phyloP scores from a whole-genome alignment of 2,888 invertebrate genomes.

The Villa cingulata region DNA sequence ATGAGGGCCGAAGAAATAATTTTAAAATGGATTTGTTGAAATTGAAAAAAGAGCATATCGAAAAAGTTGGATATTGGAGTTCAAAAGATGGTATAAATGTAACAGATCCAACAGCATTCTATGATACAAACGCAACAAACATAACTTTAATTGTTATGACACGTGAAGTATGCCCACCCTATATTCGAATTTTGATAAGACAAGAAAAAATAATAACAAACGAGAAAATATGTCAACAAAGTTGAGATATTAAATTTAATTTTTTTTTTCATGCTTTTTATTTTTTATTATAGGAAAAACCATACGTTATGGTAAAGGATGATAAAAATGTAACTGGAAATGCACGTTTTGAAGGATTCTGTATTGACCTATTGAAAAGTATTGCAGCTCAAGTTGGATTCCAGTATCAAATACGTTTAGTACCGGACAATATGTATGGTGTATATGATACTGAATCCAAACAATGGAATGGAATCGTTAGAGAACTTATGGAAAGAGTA shows the following conservation, averaged over 20 bases:
- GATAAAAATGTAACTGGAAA: constrained; percentile 77
- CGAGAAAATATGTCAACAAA: no score
- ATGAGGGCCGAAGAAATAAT: constrained; percentile 67
- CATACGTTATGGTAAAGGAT: constrained; percentile 81
- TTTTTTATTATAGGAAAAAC: constrained; percentile 52
- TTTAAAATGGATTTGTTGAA: constrained; percentile 77
- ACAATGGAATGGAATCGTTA: constrained; percentile 82
- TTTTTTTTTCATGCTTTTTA: neutral
- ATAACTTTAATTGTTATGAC: constrained; percentile 85
- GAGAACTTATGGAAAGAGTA: constrained; percentile 75
- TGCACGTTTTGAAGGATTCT: constrained; percentile 79
- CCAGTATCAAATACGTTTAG: constrained; percentile 69
- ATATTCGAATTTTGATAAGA: neutral
- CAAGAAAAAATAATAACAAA: neutral
- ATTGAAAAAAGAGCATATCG: constrained; percentile 60
- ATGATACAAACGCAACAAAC: constrained; percentile 66
- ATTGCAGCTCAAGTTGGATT: constrained; percentile 78
- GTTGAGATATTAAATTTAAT: no score
- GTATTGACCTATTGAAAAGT: constrained; percentile 73
- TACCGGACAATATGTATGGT: constrained; percentile 82
- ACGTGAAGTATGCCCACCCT: constrained; percentile 50
- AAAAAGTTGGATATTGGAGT: constrained; percentile 74
- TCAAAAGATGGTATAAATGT: constrained; percentile 61
- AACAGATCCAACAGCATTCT: constrained; percentile 75
- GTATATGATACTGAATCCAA: constrained; percentile 76